These are phyloP conservation scores for Eira barbara DNA, from an alignment of 2,113 vertebrate genomes.

Conservation along the genomic window DNA sequence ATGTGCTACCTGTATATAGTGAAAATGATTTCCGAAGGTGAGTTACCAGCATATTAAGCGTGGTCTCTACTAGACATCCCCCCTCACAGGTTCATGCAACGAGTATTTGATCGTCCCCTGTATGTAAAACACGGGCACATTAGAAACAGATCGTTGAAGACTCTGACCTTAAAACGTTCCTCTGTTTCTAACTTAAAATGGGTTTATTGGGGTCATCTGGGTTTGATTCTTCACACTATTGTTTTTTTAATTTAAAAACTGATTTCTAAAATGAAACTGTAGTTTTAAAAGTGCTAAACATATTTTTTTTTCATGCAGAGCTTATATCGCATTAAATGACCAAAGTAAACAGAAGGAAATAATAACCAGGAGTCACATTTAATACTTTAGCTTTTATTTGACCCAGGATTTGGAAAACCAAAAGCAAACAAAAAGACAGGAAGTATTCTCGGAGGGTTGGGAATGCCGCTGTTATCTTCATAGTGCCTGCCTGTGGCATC, in stretches of 20 bases:
- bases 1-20: constrained; percentile 93
- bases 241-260: neutral
- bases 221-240: neutral
- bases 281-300: neutral
- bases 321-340: neutral
- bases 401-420: constrained; percentile 56
- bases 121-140: neutral
- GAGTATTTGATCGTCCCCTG: neutral
- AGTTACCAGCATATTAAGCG: constrained; percentile 63
- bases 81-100: neutral
- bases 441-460: neutral
- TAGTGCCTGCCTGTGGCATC: neutral
- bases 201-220: neutral
- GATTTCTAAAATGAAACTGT: neutral
- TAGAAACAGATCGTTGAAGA: constrained; percentile 33
- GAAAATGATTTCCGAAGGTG: constrained; percentile 96
- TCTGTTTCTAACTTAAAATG: constrained; percentile 31
- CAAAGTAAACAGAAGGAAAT: neutral
- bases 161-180: neutral
- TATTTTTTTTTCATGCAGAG: neutral
- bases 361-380: constrained; percentile 15
- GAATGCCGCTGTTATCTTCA: neutral
- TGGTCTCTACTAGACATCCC: neutral
- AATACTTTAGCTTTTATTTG: constrained; percentile 60
- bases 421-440: constrained; percentile 37